A percentile compares a stretch with the other conserved stretches of the same genome.
These are phyloP conservation scores for Miltochrista miniata DNA, from an alignment of 2,888 invertebrate genomes.

Conservation along the genomic window DNA sequence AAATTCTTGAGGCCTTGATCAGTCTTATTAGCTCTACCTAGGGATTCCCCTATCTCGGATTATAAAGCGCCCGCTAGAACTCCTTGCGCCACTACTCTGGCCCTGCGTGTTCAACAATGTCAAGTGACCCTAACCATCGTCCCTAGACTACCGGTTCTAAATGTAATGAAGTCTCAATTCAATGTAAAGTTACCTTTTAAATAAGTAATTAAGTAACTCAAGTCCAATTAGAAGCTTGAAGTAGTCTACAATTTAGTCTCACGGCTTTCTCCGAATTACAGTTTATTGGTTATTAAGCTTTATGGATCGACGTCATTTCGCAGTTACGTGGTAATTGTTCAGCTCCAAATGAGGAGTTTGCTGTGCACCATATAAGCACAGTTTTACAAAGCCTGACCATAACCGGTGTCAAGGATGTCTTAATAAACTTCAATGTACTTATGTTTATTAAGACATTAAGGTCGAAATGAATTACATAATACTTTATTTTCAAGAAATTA, in stretches of 20 bases:
- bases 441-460: constrained; percentile 6
- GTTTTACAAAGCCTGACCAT: background rate
- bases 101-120: too few species aligned
- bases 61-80: too few species aligned
- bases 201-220: constrained; percentile 29
- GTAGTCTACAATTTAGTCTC: constrained; percentile 23
- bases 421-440: too few species aligned
- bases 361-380: constrained; percentile 10
- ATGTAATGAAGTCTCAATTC: background rate
- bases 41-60: too few species aligned
- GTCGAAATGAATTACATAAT: background rate
- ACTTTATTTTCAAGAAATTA: background rate
- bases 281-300: constrained; percentile 35
- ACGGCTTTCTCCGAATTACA: constrained; percentile 37
- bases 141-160: background rate
- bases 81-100: too few species aligned
- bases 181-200: too few species aligned
- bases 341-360: constrained; percentile 9
- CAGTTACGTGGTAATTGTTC: constrained; percentile 37
- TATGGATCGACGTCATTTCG: constrained; percentile 31
- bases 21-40: background rate
- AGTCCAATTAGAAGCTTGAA: constrained; percentile 35
- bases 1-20: too few species aligned
- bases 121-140: too few species aligned
- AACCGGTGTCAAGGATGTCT: constrained; percentile 19